A percentile compares a stretch with the other conserved stretches of the same genome.
Conservation (phyloP, 64 coral and sea anemone genomes). For the Hydrozoanthus tunicans region DNA sequence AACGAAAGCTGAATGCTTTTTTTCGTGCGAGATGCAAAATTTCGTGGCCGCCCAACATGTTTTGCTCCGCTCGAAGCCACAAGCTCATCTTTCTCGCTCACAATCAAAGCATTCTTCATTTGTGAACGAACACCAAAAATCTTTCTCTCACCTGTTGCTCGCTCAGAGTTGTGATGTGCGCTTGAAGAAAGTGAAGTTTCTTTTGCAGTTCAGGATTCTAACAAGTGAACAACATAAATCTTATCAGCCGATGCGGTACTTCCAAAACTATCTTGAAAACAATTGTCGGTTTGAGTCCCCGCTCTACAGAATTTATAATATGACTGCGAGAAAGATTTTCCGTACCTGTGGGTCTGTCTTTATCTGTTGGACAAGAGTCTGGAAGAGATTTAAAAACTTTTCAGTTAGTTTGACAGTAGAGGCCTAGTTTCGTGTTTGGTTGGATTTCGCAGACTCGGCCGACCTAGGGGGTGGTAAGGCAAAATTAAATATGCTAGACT, state of each 20-base stretch:
- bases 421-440: background rate
- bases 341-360: slow-evolving; percentile 91
- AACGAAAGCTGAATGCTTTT: background rate
- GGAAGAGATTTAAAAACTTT: slow-evolving; percentile 58
- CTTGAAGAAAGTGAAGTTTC: slow-evolving; percentile 85
- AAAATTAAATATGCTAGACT: slow-evolving; percentile 55
- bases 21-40: background rate
- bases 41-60: slow-evolving; percentile 17
- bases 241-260: slow-evolving; percentile 52
- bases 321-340: slow-evolving; percentile 61
- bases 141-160: slow-evolving; percentile 79
- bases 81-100: background rate
- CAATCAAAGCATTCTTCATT: slow-evolving; percentile 20
- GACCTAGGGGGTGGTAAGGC: slow-evolving; percentile 44
- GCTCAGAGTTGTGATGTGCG: slow-evolving; percentile 77
- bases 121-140: slow-evolving; percentile 1
- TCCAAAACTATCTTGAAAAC: slow-evolving; percentile 77
- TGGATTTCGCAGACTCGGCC: background rate
- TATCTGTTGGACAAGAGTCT: slow-evolving; percentile 83
- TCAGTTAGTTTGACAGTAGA: slow-evolving; percentile 12
- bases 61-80: slow-evolving; percentile 15
- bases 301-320: slow-evolving; percentile 50
- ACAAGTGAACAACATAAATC: slow-evolving; percentile 62
- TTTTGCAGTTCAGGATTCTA: slow-evolving; percentile 94
- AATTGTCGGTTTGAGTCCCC: slow-evolving; percentile 62